Conservation (phyloP, 2,113 vertebrate species). For the Corvus cornix region DNA sequence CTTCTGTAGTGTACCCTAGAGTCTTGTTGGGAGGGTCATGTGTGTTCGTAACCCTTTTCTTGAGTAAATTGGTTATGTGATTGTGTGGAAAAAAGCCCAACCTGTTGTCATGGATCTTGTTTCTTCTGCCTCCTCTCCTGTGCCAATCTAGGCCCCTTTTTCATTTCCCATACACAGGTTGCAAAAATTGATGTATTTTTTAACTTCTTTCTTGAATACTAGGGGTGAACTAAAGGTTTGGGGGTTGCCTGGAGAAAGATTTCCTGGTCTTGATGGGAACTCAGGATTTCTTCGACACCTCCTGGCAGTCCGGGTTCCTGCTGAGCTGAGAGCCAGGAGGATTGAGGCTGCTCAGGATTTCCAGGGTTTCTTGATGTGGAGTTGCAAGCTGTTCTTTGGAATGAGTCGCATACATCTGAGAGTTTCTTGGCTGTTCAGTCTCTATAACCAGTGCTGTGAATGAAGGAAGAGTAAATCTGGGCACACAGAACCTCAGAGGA, state of each 20-base stretch:
- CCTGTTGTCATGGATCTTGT: background rate
- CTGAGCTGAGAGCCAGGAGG: background rate
- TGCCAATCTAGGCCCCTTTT: background rate
- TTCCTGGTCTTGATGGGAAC: background rate
- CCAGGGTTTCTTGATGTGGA: background rate
- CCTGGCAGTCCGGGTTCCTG: background rate
- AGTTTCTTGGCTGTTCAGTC: background rate
- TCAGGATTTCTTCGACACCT: background rate
- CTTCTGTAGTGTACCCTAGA: background rate
- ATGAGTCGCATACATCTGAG: background rate
- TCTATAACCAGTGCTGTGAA: background rate
- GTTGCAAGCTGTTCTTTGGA: background rate
- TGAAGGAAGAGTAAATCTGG: background rate
- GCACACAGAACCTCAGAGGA: background rate
- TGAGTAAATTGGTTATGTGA: background rate
- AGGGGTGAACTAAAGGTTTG: background rate
- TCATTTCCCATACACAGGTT: background rate
- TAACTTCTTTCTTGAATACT: background rate
- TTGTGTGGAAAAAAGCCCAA: background rate
- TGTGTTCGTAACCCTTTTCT: background rate
- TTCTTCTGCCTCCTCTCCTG: background rate
- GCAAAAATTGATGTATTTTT: background rate
- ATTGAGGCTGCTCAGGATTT: background rate
- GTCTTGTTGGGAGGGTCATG: background rate
- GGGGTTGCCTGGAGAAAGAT: background rate